Evolutionary conservation across 2,888 invertebrate species (phyloP).

Genomic region (Drosophila planitibia): DNA sequence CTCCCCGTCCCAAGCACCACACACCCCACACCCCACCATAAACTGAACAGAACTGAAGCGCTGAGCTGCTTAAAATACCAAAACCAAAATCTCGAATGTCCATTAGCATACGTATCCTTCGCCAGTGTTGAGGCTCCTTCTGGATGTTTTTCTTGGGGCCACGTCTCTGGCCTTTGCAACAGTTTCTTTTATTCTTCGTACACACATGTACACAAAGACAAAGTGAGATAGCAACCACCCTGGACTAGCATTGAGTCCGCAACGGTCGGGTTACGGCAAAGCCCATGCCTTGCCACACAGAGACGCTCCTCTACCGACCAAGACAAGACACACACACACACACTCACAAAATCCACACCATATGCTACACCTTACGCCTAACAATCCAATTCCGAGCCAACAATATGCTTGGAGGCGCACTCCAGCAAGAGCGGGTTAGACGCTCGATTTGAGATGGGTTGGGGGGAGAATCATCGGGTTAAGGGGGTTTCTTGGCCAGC

Average conservation of each 20-base stretch:
- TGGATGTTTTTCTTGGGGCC: constrained; percentile 31
- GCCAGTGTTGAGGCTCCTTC: constrained; percentile 24
- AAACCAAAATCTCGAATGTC: constrained; percentile 82
- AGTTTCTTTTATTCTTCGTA: constrained; percentile 52
- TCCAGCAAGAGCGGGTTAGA: constrained; percentile 22
- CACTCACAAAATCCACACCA: constrained; percentile 64
- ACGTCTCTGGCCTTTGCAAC: constrained; percentile 56
- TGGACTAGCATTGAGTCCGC: constrained; percentile 49
- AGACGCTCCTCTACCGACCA: constrained; percentile 23
- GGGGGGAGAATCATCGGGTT: constrained; percentile 2
- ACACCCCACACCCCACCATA: constrained; percentile 43
- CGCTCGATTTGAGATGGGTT: background rate
- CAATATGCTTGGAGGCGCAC: constrained; percentile 74
- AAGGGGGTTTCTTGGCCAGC: constrained; percentile 49
- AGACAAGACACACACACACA: constrained; percentile 16
- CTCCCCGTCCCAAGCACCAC: constrained; percentile 16
- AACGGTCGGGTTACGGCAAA: constrained; percentile 36
- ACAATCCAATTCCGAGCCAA: constrained; percentile 78
- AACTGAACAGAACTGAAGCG: constrained; percentile 46
- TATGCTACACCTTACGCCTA: constrained; percentile 81
- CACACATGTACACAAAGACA: constrained; percentile 9
- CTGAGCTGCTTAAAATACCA: constrained; percentile 79
- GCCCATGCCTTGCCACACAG: constrained; percentile 15
- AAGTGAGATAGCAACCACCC: constrained; percentile 36
- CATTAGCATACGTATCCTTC: constrained; percentile 77